phyloP scores from a whole-genome alignment of 1,140 invertebrate species.

The Melitaea cinxia region DNA sequence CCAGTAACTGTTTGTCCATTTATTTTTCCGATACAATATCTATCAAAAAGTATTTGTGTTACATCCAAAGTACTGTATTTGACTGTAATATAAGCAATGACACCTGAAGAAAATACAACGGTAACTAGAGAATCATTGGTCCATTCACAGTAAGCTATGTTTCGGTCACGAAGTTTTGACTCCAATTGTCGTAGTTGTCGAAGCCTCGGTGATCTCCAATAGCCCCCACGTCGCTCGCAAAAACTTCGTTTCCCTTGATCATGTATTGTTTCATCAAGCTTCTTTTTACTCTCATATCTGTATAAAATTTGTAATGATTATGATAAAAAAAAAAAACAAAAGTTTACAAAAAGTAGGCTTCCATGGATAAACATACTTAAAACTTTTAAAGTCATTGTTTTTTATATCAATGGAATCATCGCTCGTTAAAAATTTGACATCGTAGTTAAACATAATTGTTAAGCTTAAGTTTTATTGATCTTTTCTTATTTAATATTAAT shows the following conservation, averaged over 20 bases:
- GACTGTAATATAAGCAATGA: conserved; percentile 64
- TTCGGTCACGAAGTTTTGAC: conserved; percentile 59
- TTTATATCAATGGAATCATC: conserved; percentile 62
- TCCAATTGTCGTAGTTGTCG: conserved; percentile 66
- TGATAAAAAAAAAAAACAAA: conserved; percentile 26
- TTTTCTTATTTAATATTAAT: background rate
- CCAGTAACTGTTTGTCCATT: conserved; percentile 57
- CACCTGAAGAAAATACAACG: conserved; percentile 67
- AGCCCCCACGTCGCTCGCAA: conserved; percentile 59
- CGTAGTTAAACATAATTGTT: conserved; percentile 61
- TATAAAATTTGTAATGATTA: conserved; percentile 13
- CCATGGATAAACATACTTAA: conserved; percentile 56
- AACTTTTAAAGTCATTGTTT: conserved; percentile 71
- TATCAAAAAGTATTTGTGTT: conserved; percentile 71
- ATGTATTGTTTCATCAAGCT: conserved; percentile 58
- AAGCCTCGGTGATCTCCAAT: conserved; percentile 52
- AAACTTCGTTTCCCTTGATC: conserved; percentile 62
- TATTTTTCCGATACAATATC: conserved; percentile 69
- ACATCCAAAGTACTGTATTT: conserved; percentile 63
- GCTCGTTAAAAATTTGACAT: conserved; percentile 68
- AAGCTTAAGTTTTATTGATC: background rate
- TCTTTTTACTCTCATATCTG: conserved; percentile 74
- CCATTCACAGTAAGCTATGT: conserved; percentile 63
- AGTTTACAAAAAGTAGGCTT: background rate
- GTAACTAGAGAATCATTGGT: conserved; percentile 55